Percentiles rank a stretch among this genome's conserved stretches.
phyloP scores from a whole-genome alignment of 2,888 invertebrate genomes.

The Druceiella hillmani region DNA sequence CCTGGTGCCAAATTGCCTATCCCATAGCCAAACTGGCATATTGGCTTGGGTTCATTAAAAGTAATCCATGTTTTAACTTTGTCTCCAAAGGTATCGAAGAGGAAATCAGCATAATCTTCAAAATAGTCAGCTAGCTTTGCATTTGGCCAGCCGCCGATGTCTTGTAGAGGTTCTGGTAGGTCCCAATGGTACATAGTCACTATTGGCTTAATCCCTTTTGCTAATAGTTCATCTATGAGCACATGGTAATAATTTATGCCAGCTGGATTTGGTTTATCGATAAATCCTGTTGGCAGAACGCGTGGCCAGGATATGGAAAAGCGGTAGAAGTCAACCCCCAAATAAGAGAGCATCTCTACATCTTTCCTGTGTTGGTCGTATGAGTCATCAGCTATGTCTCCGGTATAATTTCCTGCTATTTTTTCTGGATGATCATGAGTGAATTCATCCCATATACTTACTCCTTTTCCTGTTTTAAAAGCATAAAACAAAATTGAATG shows the following conservation, averaged over 20 bases:
- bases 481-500: too few species aligned
- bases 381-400: slow-evolving; percentile 52
- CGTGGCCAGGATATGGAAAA: slow-evolving; percentile 52
- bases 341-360: slow-evolving; percentile 40
- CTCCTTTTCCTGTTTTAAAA: slow-evolving; percentile 36
- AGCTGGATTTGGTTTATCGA: slow-evolving; percentile 31
- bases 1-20: too few species aligned
- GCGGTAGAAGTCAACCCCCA: slow-evolving; percentile 42
- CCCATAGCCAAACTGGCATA: too few species aligned
- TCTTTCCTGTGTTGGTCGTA: slow-evolving; percentile 52
- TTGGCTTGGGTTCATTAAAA: too few species aligned
- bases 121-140: too few species aligned
- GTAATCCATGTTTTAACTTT: too few species aligned
- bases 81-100: too few species aligned
- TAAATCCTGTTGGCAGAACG: slow-evolving; percentile 46
- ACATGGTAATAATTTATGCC: slow-evolving; percentile 51
- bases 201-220: slow-evolving; percentile 44
- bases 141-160: background rate
- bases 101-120: too few species aligned
- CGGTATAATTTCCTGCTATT: slow-evolving; percentile 39
- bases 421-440: slow-evolving; percentile 34
- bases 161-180: slow-evolving; percentile 29
- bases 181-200: slow-evolving; percentile 51
- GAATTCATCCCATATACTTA: slow-evolving; percentile 52
- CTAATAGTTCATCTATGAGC: slow-evolving; percentile 43